phyloP scores from a whole-genome alignment of 2,888 invertebrate species.

The Silvanus unidentatus region DNA sequence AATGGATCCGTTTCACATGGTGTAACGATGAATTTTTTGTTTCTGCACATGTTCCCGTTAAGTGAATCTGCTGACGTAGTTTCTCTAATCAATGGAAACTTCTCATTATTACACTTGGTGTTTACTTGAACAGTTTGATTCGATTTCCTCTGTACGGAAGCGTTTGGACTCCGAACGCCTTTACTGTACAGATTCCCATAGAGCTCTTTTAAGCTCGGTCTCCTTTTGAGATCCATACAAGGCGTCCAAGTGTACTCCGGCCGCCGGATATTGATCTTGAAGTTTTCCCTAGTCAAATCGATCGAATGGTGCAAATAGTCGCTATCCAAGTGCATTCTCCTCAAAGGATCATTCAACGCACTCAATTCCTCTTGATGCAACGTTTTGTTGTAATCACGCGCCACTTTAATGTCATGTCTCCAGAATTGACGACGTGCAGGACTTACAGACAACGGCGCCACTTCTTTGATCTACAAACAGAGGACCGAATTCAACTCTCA shows the following conservation, averaged over 20 bases:
- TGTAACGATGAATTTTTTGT: conserved; percentile 28
- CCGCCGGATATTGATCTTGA: conserved; percentile 17
- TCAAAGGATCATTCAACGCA: conserved; percentile 31
- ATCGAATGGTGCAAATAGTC: conserved; percentile 28
- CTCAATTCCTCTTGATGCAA: conserved; percentile 35
- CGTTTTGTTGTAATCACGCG: conserved; percentile 52
- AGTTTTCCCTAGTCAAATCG: conserved; percentile 25
- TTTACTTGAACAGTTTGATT: too few relatives aligned
- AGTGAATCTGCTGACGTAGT: too few relatives aligned
- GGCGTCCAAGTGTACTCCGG: conserved; percentile 35
- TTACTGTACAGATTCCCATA: too few relatives aligned
- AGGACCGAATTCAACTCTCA: neutral
- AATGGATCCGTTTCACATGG: conserved; percentile 23
- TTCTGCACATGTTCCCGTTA: too few relatives aligned
- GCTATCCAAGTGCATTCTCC: conserved; percentile 38
- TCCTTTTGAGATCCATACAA: conserved; percentile 15
- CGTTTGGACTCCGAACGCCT: too few relatives aligned
- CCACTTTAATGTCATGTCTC: conserved; percentile 58
- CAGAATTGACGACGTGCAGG: conserved; percentile 50
- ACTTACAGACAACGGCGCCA: conserved; percentile 51
- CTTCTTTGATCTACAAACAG: conserved; percentile 53
- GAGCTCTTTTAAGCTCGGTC: neutral
- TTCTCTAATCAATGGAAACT: conserved; percentile 5
- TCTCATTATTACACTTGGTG: neutral
- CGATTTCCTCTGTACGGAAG: too few relatives aligned